A percentile compares a stretch with the other conserved stretches of the same genome.
Evolutionary conservation across 2,797 vertebrate species (phyloP).

Genomic region (Phalloptychus januarius): DNA sequence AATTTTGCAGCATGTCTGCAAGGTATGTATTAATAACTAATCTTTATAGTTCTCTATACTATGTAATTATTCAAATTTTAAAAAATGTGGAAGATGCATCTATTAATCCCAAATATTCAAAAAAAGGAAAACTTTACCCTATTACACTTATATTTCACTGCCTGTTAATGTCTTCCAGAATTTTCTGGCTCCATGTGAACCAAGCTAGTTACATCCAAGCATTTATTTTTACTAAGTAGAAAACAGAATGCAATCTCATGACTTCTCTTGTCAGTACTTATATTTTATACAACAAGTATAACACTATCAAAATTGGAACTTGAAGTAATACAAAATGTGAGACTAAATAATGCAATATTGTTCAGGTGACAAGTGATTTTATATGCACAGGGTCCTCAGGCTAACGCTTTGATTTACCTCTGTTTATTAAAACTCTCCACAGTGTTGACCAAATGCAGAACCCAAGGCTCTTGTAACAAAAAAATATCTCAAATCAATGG

Average conservation of each 20-base stretch:
- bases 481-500: not conserved
- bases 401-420: not conserved
- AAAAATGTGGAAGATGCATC: too few relatives aligned
- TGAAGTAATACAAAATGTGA: not conserved
- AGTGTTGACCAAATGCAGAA: not conserved
- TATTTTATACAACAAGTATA: not conserved
- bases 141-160: too few relatives aligned
- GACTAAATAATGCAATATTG: not conserved
- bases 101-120: too few relatives aligned
- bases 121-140: too few relatives aligned
- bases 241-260: not conserved
- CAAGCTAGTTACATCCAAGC: too few relatives aligned
- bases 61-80: too few relatives aligned
- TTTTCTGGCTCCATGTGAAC: too few relatives aligned
- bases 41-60: too few relatives aligned
- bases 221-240: not conserved
- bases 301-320: not conserved
- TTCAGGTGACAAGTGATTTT: not conserved
- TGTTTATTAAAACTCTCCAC: not conserved
- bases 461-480: not conserved
- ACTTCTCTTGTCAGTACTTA: not conserved
- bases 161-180: too few relatives aligned
- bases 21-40: too few relatives aligned
- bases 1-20: too few relatives aligned
- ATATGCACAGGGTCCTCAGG: not conserved